Base-by-base conservation (phyloP, 2,113 vertebrate genomes). In the Entelurus aequoreus region DNA sequence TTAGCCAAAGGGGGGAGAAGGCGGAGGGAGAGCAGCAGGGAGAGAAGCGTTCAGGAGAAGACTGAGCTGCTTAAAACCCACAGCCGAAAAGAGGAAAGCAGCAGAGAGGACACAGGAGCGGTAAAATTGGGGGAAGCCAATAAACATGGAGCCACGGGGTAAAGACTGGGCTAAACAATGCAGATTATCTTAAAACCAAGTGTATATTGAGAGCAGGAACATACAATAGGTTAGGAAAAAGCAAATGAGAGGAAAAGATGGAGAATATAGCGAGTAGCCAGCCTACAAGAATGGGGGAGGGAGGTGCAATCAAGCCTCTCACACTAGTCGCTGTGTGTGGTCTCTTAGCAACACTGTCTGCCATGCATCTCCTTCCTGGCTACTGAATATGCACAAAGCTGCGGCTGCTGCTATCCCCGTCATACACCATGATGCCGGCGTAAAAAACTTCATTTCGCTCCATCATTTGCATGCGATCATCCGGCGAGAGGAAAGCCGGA, bases 301-400 rank as follows among this genome's bases (percentile, higher is more conserved):
- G 85, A 86, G 82, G 82, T 86, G 84, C 85, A 85, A 84, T 82
- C 84, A 77, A 85, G 84, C 83, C 85, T 79, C 87, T 84, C 86
- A 89, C 85, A 87, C 82, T 83, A 75, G 86, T 86, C 84, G 76
- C 88, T 85, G 87, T 88, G 86, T 90, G 88, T 86, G 89, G 89
- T 90, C 89, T 90, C 90, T 89, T 90, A 90, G 89, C 89, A 91
- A 91, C 90, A 87, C 87, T 89, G 86, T 86, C 85, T 79, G 77
- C 86, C 77, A 72, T 71, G 83, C 85, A 87, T 88, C 84, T 82
- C 74, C 76, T 77, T 77, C 78, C 78, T 65, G 62, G 80, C 81
- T 44, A 38, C 83, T 84, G 72, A 86, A 87, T 81, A 86, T 86
- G 71, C 78, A 82, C 84, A 86, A 83, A 83, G 75, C 71, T 69